Evolutionary conservation across 2,888 invertebrate genomes (phyloP).

Genomic region (Mythimna ferrago): DNA sequence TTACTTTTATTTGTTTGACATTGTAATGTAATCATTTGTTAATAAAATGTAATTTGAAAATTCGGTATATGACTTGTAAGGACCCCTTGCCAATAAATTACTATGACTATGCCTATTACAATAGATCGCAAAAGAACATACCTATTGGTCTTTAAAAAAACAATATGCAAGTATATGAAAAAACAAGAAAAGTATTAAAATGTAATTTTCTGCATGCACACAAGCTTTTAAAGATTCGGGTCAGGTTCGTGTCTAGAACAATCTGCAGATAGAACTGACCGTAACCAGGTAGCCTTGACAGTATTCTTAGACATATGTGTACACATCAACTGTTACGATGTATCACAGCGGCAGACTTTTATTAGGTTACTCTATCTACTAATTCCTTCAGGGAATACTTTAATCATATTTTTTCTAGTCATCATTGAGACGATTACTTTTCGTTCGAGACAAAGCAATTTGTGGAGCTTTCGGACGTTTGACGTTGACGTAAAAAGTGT

Average conservation of each 20-base stretch:
- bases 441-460: constrained; percentile 14
- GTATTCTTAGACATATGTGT: constrained; percentile 1
- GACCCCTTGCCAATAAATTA: too few species aligned
- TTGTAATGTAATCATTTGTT: too few species aligned
- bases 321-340: background rate
- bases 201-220: background rate
- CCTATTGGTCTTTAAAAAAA: too few species aligned
- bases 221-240: background rate
- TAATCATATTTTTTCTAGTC: constrained; percentile 7
- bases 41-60: too few species aligned
- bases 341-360: background rate
- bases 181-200: background rate
- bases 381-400: constrained; percentile 1
- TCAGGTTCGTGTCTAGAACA: background rate
- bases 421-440: constrained; percentile 26
- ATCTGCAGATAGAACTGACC: background rate
- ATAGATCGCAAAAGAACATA: too few species aligned
- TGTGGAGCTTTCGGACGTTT: constrained; percentile 11
- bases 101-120: too few species aligned
- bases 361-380: background rate
- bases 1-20: too few species aligned
- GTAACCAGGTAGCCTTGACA: background rate
- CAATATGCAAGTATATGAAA: too few species aligned
- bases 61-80: too few species aligned
- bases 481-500: constrained; percentile 22